These are phyloP conservation scores for Achatina immaculata DNA, from an alignment of 1,140 invertebrate genomes.

Conservation along the genomic window DNA sequence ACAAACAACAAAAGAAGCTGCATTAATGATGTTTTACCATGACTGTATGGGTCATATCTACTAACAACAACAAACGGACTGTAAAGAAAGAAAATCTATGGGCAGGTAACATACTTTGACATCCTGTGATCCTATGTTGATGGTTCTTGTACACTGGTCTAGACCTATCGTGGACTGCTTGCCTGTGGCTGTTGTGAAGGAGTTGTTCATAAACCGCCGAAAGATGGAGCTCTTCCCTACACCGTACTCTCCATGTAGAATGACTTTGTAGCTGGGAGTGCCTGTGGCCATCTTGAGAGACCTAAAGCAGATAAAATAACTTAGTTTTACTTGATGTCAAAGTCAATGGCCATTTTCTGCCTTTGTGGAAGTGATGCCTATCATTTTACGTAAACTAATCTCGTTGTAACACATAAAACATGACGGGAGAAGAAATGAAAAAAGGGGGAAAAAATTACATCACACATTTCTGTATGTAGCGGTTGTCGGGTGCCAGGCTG, in stretches of 20 bases:
- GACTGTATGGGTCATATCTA: no score
- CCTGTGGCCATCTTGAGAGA: slow-evolving; percentile 72
- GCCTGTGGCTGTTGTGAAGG: slow-evolving; percentile 81
- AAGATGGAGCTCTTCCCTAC: slow-evolving; percentile 95
- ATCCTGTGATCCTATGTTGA: slow-evolving; percentile 79
- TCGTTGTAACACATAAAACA: not conserved
- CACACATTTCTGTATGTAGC: no score
- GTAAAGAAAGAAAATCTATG: not conserved
- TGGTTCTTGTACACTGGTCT: slow-evolving; percentile 86
- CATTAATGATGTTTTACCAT: no score
- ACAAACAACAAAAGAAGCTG: no score
- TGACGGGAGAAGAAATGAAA: no score
- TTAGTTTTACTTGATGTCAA: not conserved
- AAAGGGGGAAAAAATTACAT: no score
- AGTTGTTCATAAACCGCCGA: slow-evolving; percentile 88
- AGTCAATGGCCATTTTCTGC: no score
- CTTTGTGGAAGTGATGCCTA: no score
- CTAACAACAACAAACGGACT: no score
- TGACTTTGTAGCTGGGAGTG: slow-evolving; percentile 89
- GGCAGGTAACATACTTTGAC: slow-evolving; percentile 61
- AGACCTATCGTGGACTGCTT: slow-evolving; percentile 90
- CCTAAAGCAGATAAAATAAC: slow-evolving; percentile 31
- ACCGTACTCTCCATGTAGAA: slow-evolving; percentile 94
- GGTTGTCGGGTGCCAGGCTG: no score
- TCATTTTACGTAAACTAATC: not conserved